Conservation (phyloP, 2,888 invertebrate species). For the Brachypterus glaber region DNA sequence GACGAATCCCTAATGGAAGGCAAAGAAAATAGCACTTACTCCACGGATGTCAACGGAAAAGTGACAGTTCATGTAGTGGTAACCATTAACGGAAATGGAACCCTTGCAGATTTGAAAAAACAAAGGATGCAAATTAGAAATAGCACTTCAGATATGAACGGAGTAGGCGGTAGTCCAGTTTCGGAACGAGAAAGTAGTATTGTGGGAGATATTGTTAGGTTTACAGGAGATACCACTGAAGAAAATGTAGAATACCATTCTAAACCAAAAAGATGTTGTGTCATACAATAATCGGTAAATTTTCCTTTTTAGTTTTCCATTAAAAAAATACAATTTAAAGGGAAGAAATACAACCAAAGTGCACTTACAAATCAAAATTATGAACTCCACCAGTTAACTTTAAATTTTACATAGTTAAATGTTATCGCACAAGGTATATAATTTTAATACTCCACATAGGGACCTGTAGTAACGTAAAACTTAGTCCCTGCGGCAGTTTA, state of each 20-base stretch:
- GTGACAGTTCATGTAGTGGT: slow-evolving; percentile 58
- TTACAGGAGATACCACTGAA: slow-evolving; percentile 62
- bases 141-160: slow-evolving; percentile 44
- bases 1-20: slow-evolving; percentile 57
- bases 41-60: slow-evolving; percentile 74
- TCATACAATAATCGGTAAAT: slow-evolving; percentile 66
- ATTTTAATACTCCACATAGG: too few species aligned
- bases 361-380: too few species aligned
- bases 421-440: too few species aligned
- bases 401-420: too few species aligned
- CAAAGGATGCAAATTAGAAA: slow-evolving; percentile 77
- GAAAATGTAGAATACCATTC: slow-evolving; percentile 70
- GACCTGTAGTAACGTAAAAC: too few species aligned
- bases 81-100: slow-evolving; percentile 68
- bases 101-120: slow-evolving; percentile 87
- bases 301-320: too few species aligned
- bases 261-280: slow-evolving; percentile 62
- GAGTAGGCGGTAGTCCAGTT: slow-evolving; percentile 39
- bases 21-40: slow-evolving; percentile 49
- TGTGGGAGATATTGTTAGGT: slow-evolving; percentile 48
- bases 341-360: too few species aligned
- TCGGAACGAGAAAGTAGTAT: slow-evolving; percentile 43
- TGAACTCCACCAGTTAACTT: too few species aligned
- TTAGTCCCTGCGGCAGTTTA: too few species aligned
- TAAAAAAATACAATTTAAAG: too few species aligned